Base-by-base conservation (phyloP, 2,888 invertebrate species). In the Chydorus sphaericus region DNA sequence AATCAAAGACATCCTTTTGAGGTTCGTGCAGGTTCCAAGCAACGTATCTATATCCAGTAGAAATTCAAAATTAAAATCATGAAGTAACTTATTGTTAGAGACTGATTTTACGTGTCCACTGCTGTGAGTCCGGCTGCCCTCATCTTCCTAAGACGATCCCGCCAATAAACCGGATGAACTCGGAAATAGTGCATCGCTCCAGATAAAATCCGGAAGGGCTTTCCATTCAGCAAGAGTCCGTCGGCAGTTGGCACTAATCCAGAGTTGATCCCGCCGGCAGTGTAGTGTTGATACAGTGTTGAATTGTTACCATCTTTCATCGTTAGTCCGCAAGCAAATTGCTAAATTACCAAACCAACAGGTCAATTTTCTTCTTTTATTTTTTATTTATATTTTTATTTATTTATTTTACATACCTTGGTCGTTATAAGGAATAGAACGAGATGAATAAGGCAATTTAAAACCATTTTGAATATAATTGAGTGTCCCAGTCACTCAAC, bases 171-270 rank as follows among this genome's bases (percentile, higher is more conserved):
- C 2, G 70, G 71, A 57, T 72, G 75, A 2, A 75, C 69, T 38
- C 77, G 66, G 62, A 70, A 72, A 63, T 75, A 76, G 63, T 76
- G 76, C 55, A 75, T 69, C 48, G 77, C 74, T 20, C 77, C 79
- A 63, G 71, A 71, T 57, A 70, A 68, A 16, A 75, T 65, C 6
- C 69, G 68, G 20, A 74, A 66, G 49, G 68, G 67, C 59, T 66
- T 68, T 36, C 69, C 67, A 62, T 74, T 74, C 14, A 74, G 64
- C 8, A 67, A 58, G 44, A 63, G 62, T 3, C 50, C 56, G 20
- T 65, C 62, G 31, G 66, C 63, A 16, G 66, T 62, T 4, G 66
- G 65, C 31, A 62, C 62, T 8, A 69, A 61, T 4, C 68, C 68
- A 5, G 60, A 58, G 3, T 58, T 58, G 23, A 71, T 67, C 8